Percentiles rank a stretch among this genome's conserved stretches.
Conservation (phyloP, 2,888 invertebrate species). For the Eristalinus aeneus region DNA sequence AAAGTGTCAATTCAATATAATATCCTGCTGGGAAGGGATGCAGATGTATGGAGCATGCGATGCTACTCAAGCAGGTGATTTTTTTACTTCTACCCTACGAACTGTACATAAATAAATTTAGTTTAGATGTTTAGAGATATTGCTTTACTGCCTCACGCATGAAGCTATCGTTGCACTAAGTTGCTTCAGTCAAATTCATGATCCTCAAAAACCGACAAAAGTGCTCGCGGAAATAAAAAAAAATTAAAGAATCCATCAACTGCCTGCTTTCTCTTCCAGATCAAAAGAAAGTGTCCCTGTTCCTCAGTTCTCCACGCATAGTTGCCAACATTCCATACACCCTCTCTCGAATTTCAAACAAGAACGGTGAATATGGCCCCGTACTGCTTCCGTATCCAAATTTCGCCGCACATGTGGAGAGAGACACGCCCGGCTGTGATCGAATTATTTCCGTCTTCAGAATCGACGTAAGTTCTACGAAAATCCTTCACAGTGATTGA, state of each 20-base stretch:
- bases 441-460: conserved; percentile 56
- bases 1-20: too few species aligned
- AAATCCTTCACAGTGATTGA: background rate
- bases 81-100: too few species aligned
- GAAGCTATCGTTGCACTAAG: too few species aligned
- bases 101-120: too few species aligned
- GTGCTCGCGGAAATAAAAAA: too few species aligned
- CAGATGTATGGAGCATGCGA: too few species aligned
- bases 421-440: background rate
- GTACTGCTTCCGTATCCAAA: conserved; percentile 39
- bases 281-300: background rate
- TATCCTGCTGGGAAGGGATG: too few species aligned
- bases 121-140: too few species aligned
- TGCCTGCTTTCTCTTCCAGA: background rate
- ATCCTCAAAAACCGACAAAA: too few species aligned
- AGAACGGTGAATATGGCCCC: conserved; percentile 19
- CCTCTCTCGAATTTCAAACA: background rate
- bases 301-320: conserved; percentile 28
- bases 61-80: too few species aligned
- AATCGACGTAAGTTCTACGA: conserved; percentile 25
- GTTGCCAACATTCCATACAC: conserved; percentile 36
- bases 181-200: too few species aligned
- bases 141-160: too few species aligned
- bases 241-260: background rate
- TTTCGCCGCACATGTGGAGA: conserved; percentile 27